Conservation (phyloP, 2,888 invertebrate species). For the Alloplasta piceator region DNA sequence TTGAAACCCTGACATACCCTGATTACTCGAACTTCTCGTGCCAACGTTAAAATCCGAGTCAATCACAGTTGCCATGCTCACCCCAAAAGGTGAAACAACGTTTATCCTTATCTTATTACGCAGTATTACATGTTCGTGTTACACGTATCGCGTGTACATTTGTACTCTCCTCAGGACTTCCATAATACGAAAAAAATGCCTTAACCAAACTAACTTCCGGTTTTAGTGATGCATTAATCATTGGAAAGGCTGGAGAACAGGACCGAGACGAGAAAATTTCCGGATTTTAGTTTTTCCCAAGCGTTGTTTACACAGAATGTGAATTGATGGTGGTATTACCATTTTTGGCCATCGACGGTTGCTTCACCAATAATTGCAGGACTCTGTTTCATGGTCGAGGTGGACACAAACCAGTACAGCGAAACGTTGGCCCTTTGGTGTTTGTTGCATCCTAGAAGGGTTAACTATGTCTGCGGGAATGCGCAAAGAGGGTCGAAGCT, state of each 20-base stretch:
- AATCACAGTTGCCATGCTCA: no score
- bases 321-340: no score
- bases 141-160: background rate
- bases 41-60: no score
- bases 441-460: slow-evolving; percentile 43
- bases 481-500: slow-evolving; percentile 64
- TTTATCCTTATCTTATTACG: no score
- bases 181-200: background rate
- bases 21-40: no score
- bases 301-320: background rate
- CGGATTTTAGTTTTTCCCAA: background rate
- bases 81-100: no score
- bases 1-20: no score
- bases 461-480: slow-evolving; percentile 56
- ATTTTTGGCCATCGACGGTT: slow-evolving; percentile 9
- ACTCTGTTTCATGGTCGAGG: slow-evolving; percentile 31
- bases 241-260: no score
- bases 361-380: slow-evolving; percentile 24
- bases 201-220: no score
- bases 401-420: slow-evolving; percentile 38
- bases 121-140: no score
- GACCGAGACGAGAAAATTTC: no score
- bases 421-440: slow-evolving; percentile 33
- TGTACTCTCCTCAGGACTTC: background rate
- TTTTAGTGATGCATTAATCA: no score